These are phyloP conservation scores for Parapsyche elsis DNA, from an alignment of 1,140 invertebrate species.

Conservation along the genomic window DNA sequence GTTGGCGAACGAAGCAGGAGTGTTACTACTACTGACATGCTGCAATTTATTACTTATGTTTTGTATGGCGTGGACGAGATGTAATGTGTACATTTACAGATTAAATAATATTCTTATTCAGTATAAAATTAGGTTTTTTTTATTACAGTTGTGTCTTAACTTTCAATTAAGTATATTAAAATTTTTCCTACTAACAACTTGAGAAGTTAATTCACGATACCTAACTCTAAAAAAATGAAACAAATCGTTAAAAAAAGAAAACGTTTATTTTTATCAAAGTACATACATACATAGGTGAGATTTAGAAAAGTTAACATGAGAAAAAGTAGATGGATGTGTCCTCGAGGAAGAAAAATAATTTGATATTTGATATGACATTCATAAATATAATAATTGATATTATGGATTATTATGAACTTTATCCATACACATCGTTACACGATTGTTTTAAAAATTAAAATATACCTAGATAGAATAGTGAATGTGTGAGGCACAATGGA, in stretches of 20 bases:
- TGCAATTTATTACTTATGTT: too few species aligned
- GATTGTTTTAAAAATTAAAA: background rate
- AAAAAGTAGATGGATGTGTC: constrained; percentile 3
- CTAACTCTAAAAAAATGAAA: too few species aligned
- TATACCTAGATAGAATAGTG: background rate
- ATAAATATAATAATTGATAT: background rate
- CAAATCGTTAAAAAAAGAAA: background rate
- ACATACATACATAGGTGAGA: background rate
- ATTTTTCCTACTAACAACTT: too few species aligned
- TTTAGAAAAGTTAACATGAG: constrained; percentile 30
- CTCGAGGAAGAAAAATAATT: background rate
- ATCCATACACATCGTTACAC: too few species aligned
- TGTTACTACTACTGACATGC: constrained; percentile 77
- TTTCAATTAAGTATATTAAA: too few species aligned
- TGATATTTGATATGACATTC: background rate
- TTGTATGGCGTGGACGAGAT: too few species aligned
- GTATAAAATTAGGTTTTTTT: too few species aligned
- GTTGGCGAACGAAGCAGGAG: constrained; percentile 72
- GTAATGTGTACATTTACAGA: too few species aligned
- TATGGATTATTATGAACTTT: background rate
- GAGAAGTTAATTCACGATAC: too few species aligned
- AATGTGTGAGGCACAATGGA: background rate
- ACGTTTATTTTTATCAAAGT: constrained; percentile 28
- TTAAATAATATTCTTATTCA: too few species aligned
- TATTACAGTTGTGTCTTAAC: too few species aligned